A percentile compares a stretch with the other conserved stretches of the same genome.
These are phyloP conservation scores for Pelecanus crispus DNA, from an alignment of 2,113 vertebrate genomes.

Conservation along the genomic window DNA sequence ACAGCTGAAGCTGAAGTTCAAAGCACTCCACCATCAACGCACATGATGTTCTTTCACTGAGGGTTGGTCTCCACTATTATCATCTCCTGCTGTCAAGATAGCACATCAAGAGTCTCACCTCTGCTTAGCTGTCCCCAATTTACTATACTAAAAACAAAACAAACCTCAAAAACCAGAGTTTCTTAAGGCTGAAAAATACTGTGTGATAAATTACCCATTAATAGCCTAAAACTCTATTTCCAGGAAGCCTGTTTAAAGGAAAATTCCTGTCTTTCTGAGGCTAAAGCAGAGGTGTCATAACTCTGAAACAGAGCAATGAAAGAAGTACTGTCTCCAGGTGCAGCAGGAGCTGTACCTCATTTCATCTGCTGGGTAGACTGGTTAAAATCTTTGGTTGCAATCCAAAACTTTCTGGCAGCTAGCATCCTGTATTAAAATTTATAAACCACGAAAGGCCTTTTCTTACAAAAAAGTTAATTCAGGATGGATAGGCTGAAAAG, in stretches of 20 bases:
- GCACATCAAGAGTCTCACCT: conserved; percentile 4
- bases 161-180: conserved; percentile 45
- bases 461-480: conserved; percentile 77
- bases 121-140: conserved; percentile 23
- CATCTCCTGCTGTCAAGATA: conserved; percentile 9
- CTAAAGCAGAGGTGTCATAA: conserved; percentile 74
- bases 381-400: conserved; percentile 65
- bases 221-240: conserved; percentile 68
- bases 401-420: conserved; percentile 77
- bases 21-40: conserved; percentile 31
- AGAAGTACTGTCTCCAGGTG: conserved; percentile 77
- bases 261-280: conserved; percentile 72
- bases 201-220: conserved; percentile 75
- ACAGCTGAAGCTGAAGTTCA: neutral
- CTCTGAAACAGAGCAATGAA: conserved; percentile 73
- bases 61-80: neutral
- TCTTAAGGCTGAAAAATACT: conserved; percentile 65
- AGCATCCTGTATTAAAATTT: conserved; percentile 78
- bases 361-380: conserved; percentile 70
- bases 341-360: conserved; percentile 58
- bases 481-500: conserved; percentile 62
- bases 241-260: conserved; percentile 77
- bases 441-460: conserved; percentile 78
- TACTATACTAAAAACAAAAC: conserved; percentile 17
- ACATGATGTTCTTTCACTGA: neutral